Conservation (phyloP, 2,113 vertebrate species). For the Thunnus maccoyii region DNA sequence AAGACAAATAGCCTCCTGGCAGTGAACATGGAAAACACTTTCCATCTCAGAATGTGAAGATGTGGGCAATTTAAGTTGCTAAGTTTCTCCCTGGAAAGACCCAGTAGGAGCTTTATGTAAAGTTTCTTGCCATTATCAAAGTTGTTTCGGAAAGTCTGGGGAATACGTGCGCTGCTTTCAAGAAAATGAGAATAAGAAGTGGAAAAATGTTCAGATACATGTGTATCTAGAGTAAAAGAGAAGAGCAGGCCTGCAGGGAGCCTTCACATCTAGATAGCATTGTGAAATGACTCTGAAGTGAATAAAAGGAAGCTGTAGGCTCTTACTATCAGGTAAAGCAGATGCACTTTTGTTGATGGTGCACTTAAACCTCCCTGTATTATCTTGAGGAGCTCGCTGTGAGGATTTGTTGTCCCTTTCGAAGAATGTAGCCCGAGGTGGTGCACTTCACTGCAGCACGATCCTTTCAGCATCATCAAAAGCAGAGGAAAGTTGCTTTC, state of each 20-base stretch:
- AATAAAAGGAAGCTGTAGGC: conserved; percentile 34
- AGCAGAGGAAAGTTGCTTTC: conserved; percentile 1
- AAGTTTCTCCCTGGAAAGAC: conserved; percentile 46
- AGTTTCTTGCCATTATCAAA: conserved; percentile 40
- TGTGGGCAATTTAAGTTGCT: conserved; percentile 53
- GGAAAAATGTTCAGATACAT: background rate
- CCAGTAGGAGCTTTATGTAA: conserved; percentile 41
- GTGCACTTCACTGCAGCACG: conserved; percentile 31
- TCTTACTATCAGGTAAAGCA: conserved; percentile 29
- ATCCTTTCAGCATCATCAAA: conserved; percentile 42
- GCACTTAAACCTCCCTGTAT: conserved; percentile 54
- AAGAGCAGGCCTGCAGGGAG: conserved; percentile 27
- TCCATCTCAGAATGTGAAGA: conserved; percentile 58
- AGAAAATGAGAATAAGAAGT: conserved; percentile 21
- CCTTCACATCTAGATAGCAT: background rate
- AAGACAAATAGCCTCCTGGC: conserved; percentile 77
- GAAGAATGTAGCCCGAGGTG: conserved; percentile 43
- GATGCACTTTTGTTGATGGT: conserved; percentile 57
- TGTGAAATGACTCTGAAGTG: conserved; percentile 49
- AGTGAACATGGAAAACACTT: conserved; percentile 63
- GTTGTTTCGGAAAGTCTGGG: conserved; percentile 32
- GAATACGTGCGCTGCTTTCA: conserved; percentile 21
- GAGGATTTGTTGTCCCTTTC: conserved; percentile 39
- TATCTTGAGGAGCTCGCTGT: conserved; percentile 29
- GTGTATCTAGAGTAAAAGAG: background rate